Evolutionary conservation across 2,113 vertebrate genomes (phyloP).

Genomic region (Microcebus lehilahytsara): DNA sequence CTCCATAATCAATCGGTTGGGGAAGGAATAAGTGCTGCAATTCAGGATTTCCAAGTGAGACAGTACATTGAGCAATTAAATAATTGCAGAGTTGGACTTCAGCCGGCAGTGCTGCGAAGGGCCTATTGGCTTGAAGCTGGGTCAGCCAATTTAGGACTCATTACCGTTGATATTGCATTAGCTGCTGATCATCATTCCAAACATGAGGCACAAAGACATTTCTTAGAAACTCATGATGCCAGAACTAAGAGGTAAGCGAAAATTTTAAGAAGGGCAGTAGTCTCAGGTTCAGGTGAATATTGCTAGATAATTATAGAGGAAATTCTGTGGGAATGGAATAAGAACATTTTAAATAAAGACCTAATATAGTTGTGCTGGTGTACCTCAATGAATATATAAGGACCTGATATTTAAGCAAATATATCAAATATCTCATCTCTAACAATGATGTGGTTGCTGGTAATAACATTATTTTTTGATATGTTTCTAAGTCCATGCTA

Average conservation of each 20-base stretch:
- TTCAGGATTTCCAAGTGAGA: constrained; percentile 93
- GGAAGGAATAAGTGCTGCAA: constrained; percentile 94
- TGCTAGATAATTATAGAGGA: neutral
- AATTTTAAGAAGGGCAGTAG: neutral
- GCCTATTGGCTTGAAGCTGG: constrained; percentile 97
- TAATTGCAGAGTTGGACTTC: constrained; percentile 85
- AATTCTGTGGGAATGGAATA: neutral
- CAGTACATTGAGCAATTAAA: constrained; percentile 94
- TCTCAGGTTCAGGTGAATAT: neutral
- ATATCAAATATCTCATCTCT: neutral
- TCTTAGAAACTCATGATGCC: constrained; percentile 94
- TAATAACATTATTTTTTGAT: neutral
- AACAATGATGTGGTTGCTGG: neutral
- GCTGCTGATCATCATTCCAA: constrained; percentile 95
- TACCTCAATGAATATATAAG: neutral
- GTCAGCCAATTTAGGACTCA: constrained; percentile 93
- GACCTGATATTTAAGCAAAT: neutral
- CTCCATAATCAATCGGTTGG: constrained; percentile 97
- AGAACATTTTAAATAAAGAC: constrained; percentile 9
- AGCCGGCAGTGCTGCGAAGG: constrained; percentile 90
- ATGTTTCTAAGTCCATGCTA: neutral
- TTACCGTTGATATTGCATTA: constrained; percentile 95
- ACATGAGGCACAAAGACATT: constrained; percentile 95
- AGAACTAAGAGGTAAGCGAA: constrained; percentile 91
- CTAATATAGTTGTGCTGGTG: neutral